phyloP scores from a whole-genome alignment of 2,113 vertebrate genomes.

The Tinamus guttatus region DNA sequence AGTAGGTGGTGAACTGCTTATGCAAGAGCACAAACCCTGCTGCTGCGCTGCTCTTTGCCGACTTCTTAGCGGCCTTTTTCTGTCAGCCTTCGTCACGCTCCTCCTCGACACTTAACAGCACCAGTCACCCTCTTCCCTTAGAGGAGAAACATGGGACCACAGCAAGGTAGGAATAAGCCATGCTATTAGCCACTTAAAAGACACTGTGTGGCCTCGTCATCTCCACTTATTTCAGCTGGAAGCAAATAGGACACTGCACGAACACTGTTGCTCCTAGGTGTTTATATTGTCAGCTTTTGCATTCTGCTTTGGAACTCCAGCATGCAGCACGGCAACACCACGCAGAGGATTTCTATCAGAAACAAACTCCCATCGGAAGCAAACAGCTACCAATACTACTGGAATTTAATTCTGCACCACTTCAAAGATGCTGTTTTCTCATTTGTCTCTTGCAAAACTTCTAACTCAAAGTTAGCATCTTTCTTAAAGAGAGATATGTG shows the following conservation, averaged over 20 bases:
- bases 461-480: neutral
- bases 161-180: neutral
- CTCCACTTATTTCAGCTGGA: neutral
- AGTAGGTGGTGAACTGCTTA: neutral
- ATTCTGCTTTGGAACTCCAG: neutral
- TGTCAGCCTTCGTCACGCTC: neutral
- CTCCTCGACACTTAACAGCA: neutral
- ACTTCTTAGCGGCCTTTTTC: neutral
- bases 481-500: neutral
- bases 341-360: neutral
- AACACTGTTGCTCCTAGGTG: neutral
- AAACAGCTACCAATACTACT: neutral
- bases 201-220: neutral
- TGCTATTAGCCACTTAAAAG: neutral
- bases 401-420: neutral
- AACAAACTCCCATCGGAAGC: neutral
- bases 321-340: neutral
- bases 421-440: neutral
- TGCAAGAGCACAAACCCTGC: neutral
- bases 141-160: neutral
- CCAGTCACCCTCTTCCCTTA: neutral
- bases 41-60: neutral
- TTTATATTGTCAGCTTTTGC: neutral
- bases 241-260: accelerated
- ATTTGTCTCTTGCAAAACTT: neutral